Evolutionary conservation across 53 echinoderm and acorn worm species (phyloP), one percentile per base, ranked within the genome.

Genomic region (Crossaster papposus): DNA sequence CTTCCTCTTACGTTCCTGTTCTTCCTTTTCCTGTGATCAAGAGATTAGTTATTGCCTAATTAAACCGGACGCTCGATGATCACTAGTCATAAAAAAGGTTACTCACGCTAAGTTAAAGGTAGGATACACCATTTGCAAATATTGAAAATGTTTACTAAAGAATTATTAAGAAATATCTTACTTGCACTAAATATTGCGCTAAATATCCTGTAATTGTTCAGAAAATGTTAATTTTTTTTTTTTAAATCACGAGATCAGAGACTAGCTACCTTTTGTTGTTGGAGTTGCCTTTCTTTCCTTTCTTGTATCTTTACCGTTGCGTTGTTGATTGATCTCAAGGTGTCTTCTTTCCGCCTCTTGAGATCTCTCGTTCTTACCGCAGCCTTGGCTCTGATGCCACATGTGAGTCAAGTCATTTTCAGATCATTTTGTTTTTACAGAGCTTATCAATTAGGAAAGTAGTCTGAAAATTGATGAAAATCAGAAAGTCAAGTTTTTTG

Each of bases 251-350:
- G n/a, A 15, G 22, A 58, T 15, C 58, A 2, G 14, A 58, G 11
- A 28, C 13, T n/a, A n/a, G n/a, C 30, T 85, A 87, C 87, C 77
- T 77, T 87, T 76, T 87, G 87, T 15, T 54, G 76, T 72, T 55
- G 74, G 35, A 86, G 58, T 87, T 77, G 55, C 37, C 28, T 58
- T 3, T 87, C 87, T 77, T 36, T 54, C 64, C 74, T 87, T 5
- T 54, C 87, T 32, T 64, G 87, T 30, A 87, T 72, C 53, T 58
- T 87, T 17, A 34, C 35, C 37, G 23, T 55, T 37, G 58, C 75
- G 54, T 58, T 76, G 55, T 33, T 32, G 62, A 87, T 77, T 31
- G 87, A 77, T 2, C 35, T 54, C 28, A 76, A 77, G 1, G 35
- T 76, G 4, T 75, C 75, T 76, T 87, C 76, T 1, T 87, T 87